Evolutionary conservation across 2,113 vertebrate species (phyloP).

Genomic region (Zapus hudsonius): DNA sequence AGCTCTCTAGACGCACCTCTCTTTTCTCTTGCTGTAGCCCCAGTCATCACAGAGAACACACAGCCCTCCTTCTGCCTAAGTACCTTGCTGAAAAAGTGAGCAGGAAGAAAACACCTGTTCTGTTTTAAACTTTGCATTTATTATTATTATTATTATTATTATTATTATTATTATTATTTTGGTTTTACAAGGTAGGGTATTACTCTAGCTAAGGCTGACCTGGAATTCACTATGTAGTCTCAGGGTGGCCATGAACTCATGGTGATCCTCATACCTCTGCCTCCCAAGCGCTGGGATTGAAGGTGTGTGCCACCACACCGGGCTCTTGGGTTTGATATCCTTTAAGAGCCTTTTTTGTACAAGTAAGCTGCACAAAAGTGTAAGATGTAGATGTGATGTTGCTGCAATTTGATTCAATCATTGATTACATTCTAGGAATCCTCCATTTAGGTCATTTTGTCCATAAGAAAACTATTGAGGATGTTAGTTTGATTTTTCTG

Average conservation of each 20-base stretch:
- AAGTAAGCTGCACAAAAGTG: background rate
- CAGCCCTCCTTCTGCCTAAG: background rate
- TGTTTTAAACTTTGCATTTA: too few species aligned
- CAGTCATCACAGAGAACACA: constrained; percentile 15
- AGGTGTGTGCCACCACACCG: too few species aligned
- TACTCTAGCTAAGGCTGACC: too few species aligned
- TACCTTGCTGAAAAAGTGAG: constrained; percentile 25
- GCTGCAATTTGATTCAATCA: constrained; percentile 28
- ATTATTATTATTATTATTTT: too few species aligned
- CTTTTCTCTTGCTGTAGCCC: background rate
- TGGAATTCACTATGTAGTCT: too few species aligned
- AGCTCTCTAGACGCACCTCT: constrained; percentile 48
- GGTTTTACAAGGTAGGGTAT: too few species aligned
- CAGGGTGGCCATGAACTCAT: too few species aligned
- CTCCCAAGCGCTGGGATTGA: too few species aligned
- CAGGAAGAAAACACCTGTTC: constrained; percentile 1
- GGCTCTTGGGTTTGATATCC: background rate
- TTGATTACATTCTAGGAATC: constrained; percentile 25
- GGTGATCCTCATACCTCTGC: too few species aligned
- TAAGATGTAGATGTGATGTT: background rate
- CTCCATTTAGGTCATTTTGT: background rate
- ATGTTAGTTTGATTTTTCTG: too few species aligned
- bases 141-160: too few species aligned
- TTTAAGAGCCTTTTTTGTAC: background rate
- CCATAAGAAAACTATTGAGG: constrained; percentile 30